Conservation (phyloP, 2,888 invertebrate genomes). For the Scrobipalpa atriplicella region DNA sequence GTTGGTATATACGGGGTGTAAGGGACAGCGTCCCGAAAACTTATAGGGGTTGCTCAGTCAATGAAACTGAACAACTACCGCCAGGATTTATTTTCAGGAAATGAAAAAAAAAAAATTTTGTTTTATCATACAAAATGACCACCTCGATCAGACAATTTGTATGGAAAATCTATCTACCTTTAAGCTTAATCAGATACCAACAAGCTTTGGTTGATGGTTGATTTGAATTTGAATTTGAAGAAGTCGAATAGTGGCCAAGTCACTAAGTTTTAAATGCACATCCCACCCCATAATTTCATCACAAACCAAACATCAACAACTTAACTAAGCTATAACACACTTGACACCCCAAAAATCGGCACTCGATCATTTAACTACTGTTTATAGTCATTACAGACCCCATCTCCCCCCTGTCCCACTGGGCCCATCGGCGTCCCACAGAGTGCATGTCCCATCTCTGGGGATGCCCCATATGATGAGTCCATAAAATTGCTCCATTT, state of each 20-base stretch:
- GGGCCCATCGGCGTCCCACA: constrained; percentile 16
- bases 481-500: constrained; percentile 32
- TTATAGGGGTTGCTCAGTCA: too few relatives aligned
- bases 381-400: constrained; percentile 72
- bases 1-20: too few relatives aligned
- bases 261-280: not conserved
- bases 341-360: constrained; percentile 35
- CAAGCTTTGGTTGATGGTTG: too few relatives aligned
- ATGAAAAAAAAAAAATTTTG: too few relatives aligned
- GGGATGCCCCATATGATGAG: constrained; percentile 17
- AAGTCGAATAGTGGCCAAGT: not conserved
- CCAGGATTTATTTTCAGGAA: too few relatives aligned
- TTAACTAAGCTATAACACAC: constrained; percentile 17
- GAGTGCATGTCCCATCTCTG: not conserved
- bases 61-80: too few relatives aligned
- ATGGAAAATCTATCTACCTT: too few relatives aligned
- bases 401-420: not conserved
- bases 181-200: too few relatives aligned
- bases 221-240: too few relatives aligned
- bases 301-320: constrained; percentile 16
- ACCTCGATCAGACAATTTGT: too few relatives aligned
- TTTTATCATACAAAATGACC: too few relatives aligned
- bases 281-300: not conserved
- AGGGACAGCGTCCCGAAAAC: too few relatives aligned
- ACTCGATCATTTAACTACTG: constrained; percentile 76